A percentile compares a stretch with the other conserved stretches of the same genome.
phyloP scores from a whole-genome alignment of 2,888 invertebrate genomes.

The Drosophila borborema region DNA sequence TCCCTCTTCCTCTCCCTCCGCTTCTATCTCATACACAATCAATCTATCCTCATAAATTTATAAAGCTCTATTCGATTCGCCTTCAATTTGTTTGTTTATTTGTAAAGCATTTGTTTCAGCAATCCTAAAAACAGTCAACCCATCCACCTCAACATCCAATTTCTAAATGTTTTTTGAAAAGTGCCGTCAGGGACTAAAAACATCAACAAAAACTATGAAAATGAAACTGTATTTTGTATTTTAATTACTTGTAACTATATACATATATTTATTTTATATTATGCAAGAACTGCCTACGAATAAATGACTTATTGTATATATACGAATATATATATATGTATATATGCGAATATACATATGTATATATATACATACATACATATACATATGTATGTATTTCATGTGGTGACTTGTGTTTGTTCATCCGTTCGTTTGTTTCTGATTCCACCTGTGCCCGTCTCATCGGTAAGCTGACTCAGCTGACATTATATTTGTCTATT shows the following conservation, averaged over 20 bases:
- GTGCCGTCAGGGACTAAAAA: slow-evolving; percentile 62
- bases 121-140: slow-evolving; percentile 11
- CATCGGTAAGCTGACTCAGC: slow-evolving; percentile 30
- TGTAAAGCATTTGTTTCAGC: slow-evolving; percentile 34
- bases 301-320: slow-evolving; percentile 81
- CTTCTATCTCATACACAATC: not conserved
- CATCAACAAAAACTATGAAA: slow-evolving; percentile 63
- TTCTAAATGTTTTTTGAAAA: slow-evolving; percentile 61
- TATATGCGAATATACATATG: slow-evolving; percentile 60
- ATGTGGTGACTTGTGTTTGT: slow-evolving; percentile 42
- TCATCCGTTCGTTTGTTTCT: slow-evolving; percentile 20
- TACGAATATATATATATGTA: slow-evolving; percentile 61
- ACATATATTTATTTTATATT: slow-evolving; percentile 81
- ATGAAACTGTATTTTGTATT: slow-evolving; percentile 80
- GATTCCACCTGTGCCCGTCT: slow-evolving; percentile 22
- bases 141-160: slow-evolving; percentile 37
- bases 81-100: slow-evolving; percentile 32
- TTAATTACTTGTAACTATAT: slow-evolving; percentile 81
- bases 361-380: slow-evolving; percentile 70
- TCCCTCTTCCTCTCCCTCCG: not conserved
- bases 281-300: slow-evolving; percentile 82
- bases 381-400: slow-evolving; percentile 49
- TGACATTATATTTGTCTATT: slow-evolving; percentile 11
- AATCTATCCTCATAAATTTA: not conserved
- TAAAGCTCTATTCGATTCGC: slow-evolving; percentile 18